Evolutionary conservation across 2,113 vertebrate genomes (phyloP).

Genomic region (Erythrolamprus reginae): DNA sequence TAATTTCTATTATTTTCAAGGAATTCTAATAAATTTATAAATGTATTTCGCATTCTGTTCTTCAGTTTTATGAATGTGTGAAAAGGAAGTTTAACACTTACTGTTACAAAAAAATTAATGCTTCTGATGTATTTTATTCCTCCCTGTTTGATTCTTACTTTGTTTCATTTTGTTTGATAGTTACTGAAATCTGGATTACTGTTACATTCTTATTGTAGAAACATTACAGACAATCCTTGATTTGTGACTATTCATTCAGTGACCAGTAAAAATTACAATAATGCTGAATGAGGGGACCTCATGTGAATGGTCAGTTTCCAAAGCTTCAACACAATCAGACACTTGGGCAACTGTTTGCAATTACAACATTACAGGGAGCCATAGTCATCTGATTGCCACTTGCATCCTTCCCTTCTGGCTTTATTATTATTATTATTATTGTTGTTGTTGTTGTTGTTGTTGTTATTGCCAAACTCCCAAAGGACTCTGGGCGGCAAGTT

Average conservation of each 20-base stretch:
- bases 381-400: background rate
- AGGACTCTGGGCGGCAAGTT: no score
- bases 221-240: background rate
- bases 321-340: background rate
- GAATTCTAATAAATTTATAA: slow-evolving; percentile 21
- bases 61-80: background rate
- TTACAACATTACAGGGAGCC: background rate
- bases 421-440: no score
- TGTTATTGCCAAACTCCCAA: no score
- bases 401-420: background rate
- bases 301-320: background rate
- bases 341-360: background rate
- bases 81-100: slow-evolving; percentile 21
- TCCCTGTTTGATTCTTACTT: slow-evolving; percentile 37
- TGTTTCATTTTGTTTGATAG: slow-evolving; percentile 42
- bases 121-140: slow-evolving; percentile 19
- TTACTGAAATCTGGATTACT: slow-evolving; percentile 22
- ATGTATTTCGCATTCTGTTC: slow-evolving; percentile 22
- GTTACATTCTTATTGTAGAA: background rate
- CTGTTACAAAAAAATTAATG: slow-evolving; percentile 9
- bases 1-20: slow-evolving; percentile 11
- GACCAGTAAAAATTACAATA: background rate
- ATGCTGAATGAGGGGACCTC: background rate
- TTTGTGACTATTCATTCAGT: background rate
- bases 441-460: no score